Conservation (phyloP, 2,797 vertebrate genomes). For the Sebastiscus tertius region DNA sequence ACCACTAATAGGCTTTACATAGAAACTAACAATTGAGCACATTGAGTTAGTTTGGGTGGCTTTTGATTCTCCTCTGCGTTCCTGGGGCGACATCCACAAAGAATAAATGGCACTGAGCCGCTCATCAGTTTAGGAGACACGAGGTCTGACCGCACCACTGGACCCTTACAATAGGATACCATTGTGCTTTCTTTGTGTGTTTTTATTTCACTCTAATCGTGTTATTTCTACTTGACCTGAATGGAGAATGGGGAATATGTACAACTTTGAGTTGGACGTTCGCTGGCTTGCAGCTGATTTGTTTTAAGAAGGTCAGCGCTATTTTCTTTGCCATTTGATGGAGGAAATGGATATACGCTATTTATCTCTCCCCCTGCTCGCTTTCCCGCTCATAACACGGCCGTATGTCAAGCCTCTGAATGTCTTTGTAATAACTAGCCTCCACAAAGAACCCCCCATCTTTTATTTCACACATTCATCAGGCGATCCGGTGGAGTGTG, state of each 20-base stretch:
- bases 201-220: conserved; percentile 68
- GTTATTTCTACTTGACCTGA: conserved; percentile 69
- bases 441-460: conserved; percentile 64
- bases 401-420: conserved; percentile 55
- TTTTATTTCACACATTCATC: conserved; percentile 81
- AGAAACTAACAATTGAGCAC: conserved; percentile 1
- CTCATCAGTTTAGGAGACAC: conserved; percentile 70
- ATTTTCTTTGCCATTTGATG: conserved; percentile 69
- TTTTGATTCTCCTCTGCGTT: conserved; percentile 6
- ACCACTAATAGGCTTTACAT: not conserved
- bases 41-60: conserved; percentile 6
- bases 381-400: conserved; percentile 34
- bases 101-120: conserved; percentile 39
- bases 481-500: conserved; percentile 65
- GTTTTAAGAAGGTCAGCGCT: conserved; percentile 67
- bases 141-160: conserved; percentile 69
- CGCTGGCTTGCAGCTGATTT: conserved; percentile 54
- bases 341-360: conserved; percentile 69
- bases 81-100: conserved; percentile 27
- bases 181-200: conserved; percentile 62
- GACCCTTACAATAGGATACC: conserved; percentile 46
- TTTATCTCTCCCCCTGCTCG: conserved; percentile 57
- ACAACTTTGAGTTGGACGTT: conserved; percentile 45
- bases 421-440: conserved; percentile 74
- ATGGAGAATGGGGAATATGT: conserved; percentile 18